Percentiles rank a stretch among this genome's conserved stretches.
These are phyloP conservation scores for Watsonalla cultraria DNA, from an alignment of 2,888 invertebrate genomes.

Conservation along the genomic window DNA sequence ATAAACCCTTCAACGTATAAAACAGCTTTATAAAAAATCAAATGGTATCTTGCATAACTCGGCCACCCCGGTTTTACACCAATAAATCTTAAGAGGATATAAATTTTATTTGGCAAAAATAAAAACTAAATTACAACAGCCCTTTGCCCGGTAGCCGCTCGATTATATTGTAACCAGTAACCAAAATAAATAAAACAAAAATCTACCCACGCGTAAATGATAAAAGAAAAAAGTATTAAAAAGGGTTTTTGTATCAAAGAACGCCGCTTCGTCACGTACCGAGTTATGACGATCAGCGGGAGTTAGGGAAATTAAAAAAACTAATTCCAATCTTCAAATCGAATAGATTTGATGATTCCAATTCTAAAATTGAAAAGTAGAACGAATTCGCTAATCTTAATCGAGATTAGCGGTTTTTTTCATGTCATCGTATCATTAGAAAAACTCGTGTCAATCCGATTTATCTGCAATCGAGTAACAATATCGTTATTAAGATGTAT, in stretches of 20 bases:
- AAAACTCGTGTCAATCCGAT: background rate
- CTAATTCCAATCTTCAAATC: conserved; percentile 34
- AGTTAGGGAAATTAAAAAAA: conserved; percentile 63
- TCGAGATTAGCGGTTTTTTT: conserved; percentile 1
- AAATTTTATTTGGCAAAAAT: conserved; percentile 77
- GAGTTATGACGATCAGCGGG: conserved; percentile 73
- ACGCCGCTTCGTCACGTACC: conserved; percentile 70
- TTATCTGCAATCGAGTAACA: background rate
- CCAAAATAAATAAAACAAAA: conserved; percentile 66
- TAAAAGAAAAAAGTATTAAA: conserved; percentile 52
- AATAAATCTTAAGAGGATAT: conserved; percentile 65
- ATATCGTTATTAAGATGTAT: background rate
- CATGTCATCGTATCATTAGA: background rate
- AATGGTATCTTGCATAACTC: background rate
- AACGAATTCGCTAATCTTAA: conserved; percentile 44
- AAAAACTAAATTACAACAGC: conserved; percentile 72
- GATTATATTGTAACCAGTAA: conserved; percentile 74
- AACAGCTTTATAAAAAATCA: too few species aligned
- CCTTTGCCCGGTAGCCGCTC: conserved; percentile 74
- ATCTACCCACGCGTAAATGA: conserved; percentile 38
- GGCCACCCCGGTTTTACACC: conserved; percentile 45
- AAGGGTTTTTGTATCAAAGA: conserved; percentile 61
- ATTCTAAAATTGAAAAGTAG: conserved; percentile 30
- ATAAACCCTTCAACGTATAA: background rate
- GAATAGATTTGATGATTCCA: conserved; percentile 34